Base-by-base conservation (phyloP, 30 jellyfish, hydroid and myxozoan genomes). In the Hydractinia symbiolongicarpus region DNA sequence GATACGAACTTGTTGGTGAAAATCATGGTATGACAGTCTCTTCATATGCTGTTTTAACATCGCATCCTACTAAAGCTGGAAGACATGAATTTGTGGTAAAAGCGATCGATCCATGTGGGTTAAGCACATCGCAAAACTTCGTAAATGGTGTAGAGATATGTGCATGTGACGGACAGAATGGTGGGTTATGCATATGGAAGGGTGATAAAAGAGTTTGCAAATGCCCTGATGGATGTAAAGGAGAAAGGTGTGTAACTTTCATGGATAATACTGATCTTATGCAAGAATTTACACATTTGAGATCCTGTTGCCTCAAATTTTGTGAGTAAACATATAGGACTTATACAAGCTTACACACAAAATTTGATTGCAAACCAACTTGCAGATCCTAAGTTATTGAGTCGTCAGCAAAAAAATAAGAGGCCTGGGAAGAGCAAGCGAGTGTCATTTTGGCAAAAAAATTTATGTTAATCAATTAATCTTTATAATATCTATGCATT, bases 181-280 rank as follows among this genome's bases (percentile, higher is more conserved):
- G 74, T 49, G 82, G 79, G 50, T 61, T 50, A 6, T 88, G 96
- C 68, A 54, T 6, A 5, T 62, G 83, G 81, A 73, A 66, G n/a
- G 72, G 78, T 11, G 73, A 82, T 71, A 30, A 30, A 30, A 82
- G 80, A 17, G 76, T 15, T 5, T 88, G 96, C 67, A 54, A 21
- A 13, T 88, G 96, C 49, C 88, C 88, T 3, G 84, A 67, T 17
- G 96, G 96, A 44, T 88, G 96, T 83, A 82, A 85, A 6, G 96
- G 96, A 5, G 82, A 82, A 61, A 53, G 51, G 96, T 88, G 66
- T 82, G 96, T 64, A 11, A 21, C 73, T 64, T 30, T 30, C 44
- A 30, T 30, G 44, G 44, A 30, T 30, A 30, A 30, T 30, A 30
- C 44, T 30, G 44, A 30, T 30, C 44, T 30, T 30, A 30, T 30